Evolutionary conservation across 1,140 invertebrate species (phyloP), one percentile per base, ranked within the genome.

Genomic region (Akabosia matsudoensis): DNA sequence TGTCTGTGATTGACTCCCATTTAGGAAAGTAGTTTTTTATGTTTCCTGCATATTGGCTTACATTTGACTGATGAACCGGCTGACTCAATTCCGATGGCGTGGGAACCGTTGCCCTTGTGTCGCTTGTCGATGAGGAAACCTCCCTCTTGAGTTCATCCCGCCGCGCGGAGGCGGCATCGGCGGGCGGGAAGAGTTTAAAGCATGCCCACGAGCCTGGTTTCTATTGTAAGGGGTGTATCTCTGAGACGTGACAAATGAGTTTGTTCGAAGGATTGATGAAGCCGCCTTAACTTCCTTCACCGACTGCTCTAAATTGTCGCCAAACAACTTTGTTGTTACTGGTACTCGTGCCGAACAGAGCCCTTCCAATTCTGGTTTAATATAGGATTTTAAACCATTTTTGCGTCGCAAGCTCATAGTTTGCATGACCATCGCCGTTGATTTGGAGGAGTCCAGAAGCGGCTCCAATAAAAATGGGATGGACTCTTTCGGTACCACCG

Each of bases 101-200:
- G n/a, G n/a, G n/a, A n/a, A n/a, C n/a, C n/a, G n/a, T 14, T 70
- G 13, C 14, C 67, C 14, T 10, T 30, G 67, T n/a, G 33, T 33
- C 67, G 56, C 28, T 22, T 64, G 56, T 22, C 56, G 4, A 4
- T 33, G 33, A n/a, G 16, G 16, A 13, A 30, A 33, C 24, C 10
- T 16, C 16, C 67, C 67, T 24, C 54, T 56, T 22, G 7, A 22
- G 22, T n/a, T 13, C 54, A 33, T 37, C 26, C 52, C 52, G 64
- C 34, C 70, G 26, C 33, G 16, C 30, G 3, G 33, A 7, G 71
- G 4, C 4, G 1, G 31, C 7, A 10, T 34, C 33, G 34, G 37
- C 70, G 71, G 54, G 31, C 76, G 34, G 18, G 37, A 13, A 18
- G 18, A 76, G 76, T 76, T 76, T 76, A 73, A 73, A 73, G 30